These are phyloP conservation scores for Brachyptera putata DNA, from an alignment of 2,888 invertebrate genomes.

Conservation along the genomic window DNA sequence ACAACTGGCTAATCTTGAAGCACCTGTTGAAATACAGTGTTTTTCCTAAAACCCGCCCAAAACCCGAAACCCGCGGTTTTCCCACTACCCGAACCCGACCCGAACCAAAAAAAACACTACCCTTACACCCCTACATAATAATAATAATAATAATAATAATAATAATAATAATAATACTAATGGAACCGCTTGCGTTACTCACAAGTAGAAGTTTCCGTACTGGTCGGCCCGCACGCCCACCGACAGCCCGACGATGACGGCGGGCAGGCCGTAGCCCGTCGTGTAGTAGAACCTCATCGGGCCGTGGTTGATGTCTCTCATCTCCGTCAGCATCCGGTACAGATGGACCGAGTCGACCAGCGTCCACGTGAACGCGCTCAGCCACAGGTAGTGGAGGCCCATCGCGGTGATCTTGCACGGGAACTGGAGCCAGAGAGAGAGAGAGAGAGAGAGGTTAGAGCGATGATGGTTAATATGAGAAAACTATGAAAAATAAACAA, in stretches of 20 bases:
- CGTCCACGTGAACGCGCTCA: slow-evolving; percentile 86
- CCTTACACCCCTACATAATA: too few species aligned
- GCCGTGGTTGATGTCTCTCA: slow-evolving; percentile 94
- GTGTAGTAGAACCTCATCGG: slow-evolving; percentile 89
- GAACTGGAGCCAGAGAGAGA: slow-evolving; percentile 51
- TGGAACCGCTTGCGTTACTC: too few species aligned
- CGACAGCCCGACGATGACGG: slow-evolving; percentile 83
- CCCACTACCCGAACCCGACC: too few species aligned
- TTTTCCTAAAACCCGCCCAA: too few species aligned
- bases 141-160: too few species aligned
- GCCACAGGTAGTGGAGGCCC: slow-evolving; percentile 88
- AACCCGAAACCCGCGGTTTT: too few species aligned
- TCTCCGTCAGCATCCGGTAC: slow-evolving; percentile 89
- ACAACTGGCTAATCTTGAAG: too few species aligned
- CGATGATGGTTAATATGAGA: background rate
- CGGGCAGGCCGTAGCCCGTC: slow-evolving; percentile 88
- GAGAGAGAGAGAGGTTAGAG: too few species aligned
- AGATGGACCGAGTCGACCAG: slow-evolving; percentile 89
- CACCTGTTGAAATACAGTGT: too few species aligned
- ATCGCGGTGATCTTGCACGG: slow-evolving; percentile 87
- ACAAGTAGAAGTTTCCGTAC: slow-evolving; percentile 93
- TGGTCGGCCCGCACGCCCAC: slow-evolving; percentile 91
- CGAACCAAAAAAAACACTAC: too few species aligned
- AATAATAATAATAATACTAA: too few species aligned
- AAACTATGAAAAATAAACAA: background rate